Percentiles rank a stretch among this genome's conserved stretches.
Evolutionary conservation across 2,113 vertebrate species (phyloP).

Genomic region (Melospiza georgiana): DNA sequence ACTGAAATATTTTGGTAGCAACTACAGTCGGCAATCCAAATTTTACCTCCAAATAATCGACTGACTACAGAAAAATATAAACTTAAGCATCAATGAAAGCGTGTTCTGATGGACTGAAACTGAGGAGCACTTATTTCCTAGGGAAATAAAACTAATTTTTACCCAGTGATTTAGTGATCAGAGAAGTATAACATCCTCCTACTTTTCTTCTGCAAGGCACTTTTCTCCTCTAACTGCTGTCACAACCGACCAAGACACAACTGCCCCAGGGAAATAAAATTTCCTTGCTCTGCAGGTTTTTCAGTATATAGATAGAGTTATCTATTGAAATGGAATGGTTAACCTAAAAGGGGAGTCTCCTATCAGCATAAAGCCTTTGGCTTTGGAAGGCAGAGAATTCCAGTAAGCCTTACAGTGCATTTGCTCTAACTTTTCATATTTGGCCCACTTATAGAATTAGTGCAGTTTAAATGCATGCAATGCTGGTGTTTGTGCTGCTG

Average conservation of each 20-base stretch:
- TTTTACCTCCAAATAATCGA: constrained; percentile 16
- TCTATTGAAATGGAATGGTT: background rate
- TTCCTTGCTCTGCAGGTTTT: background rate
- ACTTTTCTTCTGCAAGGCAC: background rate
- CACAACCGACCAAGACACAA: background rate
- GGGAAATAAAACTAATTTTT: constrained; percentile 30
- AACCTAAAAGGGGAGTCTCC: background rate
- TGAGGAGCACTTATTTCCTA: background rate
- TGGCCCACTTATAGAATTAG: constrained; percentile 37
- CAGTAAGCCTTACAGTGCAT: background rate
- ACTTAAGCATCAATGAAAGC: background rate
- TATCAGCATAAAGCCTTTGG: background rate
- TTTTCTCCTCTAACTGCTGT: constrained; percentile 37
- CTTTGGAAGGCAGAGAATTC: background rate
- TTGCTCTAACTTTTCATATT: background rate
- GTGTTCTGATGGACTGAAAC: background rate
- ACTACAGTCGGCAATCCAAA: background rate
- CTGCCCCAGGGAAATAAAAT: constrained; percentile 16
- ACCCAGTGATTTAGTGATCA: background rate
- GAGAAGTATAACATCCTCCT: background rate
- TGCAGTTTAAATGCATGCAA: constrained; percentile 60
- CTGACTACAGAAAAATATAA: constrained; percentile 17
- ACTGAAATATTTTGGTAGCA: background rate
- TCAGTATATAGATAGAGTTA: background rate
- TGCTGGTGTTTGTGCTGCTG: background rate